Conservation (phyloP, 2,113 vertebrate species). For the Lota lota region DNA sequence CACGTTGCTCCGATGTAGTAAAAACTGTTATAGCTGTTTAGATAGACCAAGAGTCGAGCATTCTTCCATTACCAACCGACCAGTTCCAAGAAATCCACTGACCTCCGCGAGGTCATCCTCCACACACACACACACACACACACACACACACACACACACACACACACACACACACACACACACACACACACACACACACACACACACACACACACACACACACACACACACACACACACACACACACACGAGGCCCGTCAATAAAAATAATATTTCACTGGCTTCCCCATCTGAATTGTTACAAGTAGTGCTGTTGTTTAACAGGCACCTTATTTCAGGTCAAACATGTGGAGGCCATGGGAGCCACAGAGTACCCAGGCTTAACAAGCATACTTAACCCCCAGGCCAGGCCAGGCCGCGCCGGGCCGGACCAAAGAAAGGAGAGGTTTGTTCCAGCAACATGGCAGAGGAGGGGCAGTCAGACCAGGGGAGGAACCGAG, state of each 20-base stretch:
- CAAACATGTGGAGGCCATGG: conserved; percentile 38
- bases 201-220: conserved; percentile 22
- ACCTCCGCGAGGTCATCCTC: conserved; percentile 28
- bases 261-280: conserved; percentile 56
- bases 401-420: conserved; percentile 23
- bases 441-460: conserved; percentile 58
- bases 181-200: conserved; percentile 37
- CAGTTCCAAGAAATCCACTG: conserved; percentile 41
- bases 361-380: conserved; percentile 31
- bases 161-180: conserved; percentile 15
- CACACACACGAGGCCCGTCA: conserved; percentile 37
- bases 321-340: conserved; percentile 40
- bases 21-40: conserved; percentile 62
- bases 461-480: conserved; percentile 55
- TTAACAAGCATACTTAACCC: conserved; percentile 63
- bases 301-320: conserved; percentile 60
- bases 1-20: conserved; percentile 47
- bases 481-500: conserved; percentile 40
- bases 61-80: conserved; percentile 54
- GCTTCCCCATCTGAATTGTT: conserved; percentile 65
- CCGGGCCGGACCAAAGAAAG: conserved; percentile 45
- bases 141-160: conserved; percentile 34
- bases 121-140: conserved; percentile 22
- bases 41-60: conserved; percentile 56
- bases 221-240: conserved; percentile 34